Percentiles rank a stretch among this genome's conserved stretches.
Evolutionary conservation across 2,113 vertebrate species (phyloP).

Genomic region (Peromyscus maniculatus): DNA sequence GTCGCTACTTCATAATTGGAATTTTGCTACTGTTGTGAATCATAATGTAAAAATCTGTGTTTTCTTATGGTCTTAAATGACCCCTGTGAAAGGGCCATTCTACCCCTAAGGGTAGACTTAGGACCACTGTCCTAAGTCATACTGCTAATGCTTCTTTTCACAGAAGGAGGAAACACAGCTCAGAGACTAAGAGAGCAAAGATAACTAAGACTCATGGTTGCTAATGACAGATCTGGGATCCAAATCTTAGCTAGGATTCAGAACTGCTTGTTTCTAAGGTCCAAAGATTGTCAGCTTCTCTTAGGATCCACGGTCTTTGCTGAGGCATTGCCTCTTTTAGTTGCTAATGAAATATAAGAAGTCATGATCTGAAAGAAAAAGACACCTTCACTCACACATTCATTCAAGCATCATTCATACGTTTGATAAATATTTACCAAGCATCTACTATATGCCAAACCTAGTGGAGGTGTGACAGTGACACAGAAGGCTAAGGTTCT

Average conservation of each 20-base stretch:
- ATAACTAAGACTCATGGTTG: background rate
- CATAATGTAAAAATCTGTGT: background rate
- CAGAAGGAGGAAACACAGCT: background rate
- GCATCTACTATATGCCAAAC: background rate
- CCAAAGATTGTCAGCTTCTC: background rate
- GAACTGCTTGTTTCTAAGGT: background rate
- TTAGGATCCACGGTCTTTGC: background rate
- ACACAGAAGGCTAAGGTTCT: background rate
- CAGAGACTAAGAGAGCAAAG: conserved; percentile 17
- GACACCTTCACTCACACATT: background rate
- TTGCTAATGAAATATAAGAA: background rate
- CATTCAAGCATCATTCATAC: background rate
- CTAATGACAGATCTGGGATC: background rate
- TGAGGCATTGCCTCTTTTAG: background rate
- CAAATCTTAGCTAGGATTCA: background rate
- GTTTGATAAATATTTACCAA: background rate
- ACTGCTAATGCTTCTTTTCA: background rate
- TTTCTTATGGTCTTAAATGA: background rate
- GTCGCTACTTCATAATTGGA: background rate
- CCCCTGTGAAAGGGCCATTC: background rate
- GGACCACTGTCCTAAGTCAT: background rate
- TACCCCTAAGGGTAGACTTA: background rate
- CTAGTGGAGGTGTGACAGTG: background rate
- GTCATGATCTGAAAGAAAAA: background rate
- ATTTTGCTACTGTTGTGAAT: background rate